Evolutionary conservation across 1,140 invertebrate species (phyloP), one percentile per base, ranked within the genome.

Genomic region (Caenorhabditis tropicalis): DNA sequence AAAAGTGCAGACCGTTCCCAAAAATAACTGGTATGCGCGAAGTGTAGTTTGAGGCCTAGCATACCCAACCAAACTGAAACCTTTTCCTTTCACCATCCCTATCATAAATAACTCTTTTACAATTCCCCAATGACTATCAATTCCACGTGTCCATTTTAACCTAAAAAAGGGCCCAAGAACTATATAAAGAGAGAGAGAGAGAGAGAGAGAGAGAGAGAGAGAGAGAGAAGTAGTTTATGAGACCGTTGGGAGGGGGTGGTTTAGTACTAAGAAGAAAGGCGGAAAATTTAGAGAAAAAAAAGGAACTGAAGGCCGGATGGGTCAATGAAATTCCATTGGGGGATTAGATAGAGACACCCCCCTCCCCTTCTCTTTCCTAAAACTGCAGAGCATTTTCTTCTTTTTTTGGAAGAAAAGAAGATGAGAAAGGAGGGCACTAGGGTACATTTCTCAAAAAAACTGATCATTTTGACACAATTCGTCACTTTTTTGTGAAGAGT

Each of bases 281-380:
- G 10, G n/a, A 46, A 46, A 74, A 74, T 36, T 43, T 43, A 74
- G 65, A 31, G 29, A 74, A 74, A 36, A 29, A 27, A 27, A 65
- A 12, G 65, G 65, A 43, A 43, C n/a, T 33, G 29, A 58, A 29
- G n/a, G 65, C 12, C 29, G 29, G 29, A n/a, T 74, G 65, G 65
- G 65, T 74, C 65, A 74, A 74, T 74, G 65, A 74, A 74, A 74
- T 74, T 74, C 65, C 65, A 43, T 74, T 74, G 33, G 65, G 65
- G 65, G 31, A 65, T 27, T 21, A 46, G 36, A 46, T n/a, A n/a
- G 33, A 31, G 10, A 36, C 15, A 12, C 12, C 15, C 7, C 24
- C 7, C n/a, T 43, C n/a, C 4, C 36, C 65, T 16, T n/a, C n/a
- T n/a, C n/a, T n/a, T n/a, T n/a, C n/a, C n/a, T n/a, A n/a, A n/a